A percentile compares a stretch with the other conserved stretches of the same genome.
Evolutionary conservation across 2,888 invertebrate genomes (phyloP).

Genomic region (Drosophila hamatofila): DNA sequence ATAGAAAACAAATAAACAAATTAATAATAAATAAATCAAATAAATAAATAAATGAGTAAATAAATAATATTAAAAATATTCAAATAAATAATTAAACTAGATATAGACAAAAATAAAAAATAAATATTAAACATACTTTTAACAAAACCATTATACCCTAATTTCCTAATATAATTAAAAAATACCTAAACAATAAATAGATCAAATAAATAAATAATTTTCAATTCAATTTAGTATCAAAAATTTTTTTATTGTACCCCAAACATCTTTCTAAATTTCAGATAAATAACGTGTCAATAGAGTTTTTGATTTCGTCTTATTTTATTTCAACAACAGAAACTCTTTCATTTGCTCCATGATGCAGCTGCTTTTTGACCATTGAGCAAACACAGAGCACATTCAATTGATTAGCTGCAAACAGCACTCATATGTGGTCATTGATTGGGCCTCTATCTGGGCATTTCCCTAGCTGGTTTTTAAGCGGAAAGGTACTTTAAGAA

Average conservation of each 20-base stretch:
- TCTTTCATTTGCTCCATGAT: background rate
- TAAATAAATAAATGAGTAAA: too few species aligned
- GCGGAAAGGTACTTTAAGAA: conserved; percentile 46
- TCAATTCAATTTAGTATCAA: background rate
- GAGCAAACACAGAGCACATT: background rate
- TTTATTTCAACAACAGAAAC: background rate
- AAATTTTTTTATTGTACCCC: background rate
- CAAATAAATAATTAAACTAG: too few species aligned
- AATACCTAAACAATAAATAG: background rate
- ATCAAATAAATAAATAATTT: background rate
- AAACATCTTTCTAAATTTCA: background rate
- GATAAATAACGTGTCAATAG: background rate
- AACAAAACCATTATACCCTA: too few species aligned
- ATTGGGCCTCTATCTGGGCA: background rate
- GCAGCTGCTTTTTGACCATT: conserved; percentile 1
- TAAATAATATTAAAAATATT: too few species aligned
- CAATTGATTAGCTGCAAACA: conserved; percentile 26
- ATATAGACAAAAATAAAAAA: too few species aligned
- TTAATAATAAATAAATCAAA: too few species aligned
- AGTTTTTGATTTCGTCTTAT: background rate
- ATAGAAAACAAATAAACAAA: too few species aligned
- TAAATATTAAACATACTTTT: too few species aligned
- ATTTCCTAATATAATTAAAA: too few species aligned
- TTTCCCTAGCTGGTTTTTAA: conserved; percentile 32
- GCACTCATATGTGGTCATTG: background rate